phyloP scores from a whole-genome alignment of 92 coral and sea anemone species.

The Porites cylindrica region DNA sequence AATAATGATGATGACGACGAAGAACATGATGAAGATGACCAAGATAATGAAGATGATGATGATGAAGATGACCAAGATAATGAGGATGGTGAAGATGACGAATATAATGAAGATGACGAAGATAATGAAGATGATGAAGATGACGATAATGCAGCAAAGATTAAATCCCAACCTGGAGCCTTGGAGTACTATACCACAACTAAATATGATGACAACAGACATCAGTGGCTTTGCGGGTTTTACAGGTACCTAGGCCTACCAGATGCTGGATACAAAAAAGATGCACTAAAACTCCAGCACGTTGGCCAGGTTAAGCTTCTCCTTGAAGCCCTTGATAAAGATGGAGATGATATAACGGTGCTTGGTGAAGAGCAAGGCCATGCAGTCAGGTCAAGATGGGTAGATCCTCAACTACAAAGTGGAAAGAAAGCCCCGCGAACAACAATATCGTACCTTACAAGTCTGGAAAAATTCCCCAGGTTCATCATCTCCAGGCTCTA shows the following conservation, averaged over 20 bases:
- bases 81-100: not conserved
- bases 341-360: not conserved
- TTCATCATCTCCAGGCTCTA: not conserved
- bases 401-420: not conserved
- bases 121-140: not conserved
- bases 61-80: not conserved
- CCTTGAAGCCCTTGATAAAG: not conserved
- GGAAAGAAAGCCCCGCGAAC: not conserved
- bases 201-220: not conserved
- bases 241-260: not conserved
- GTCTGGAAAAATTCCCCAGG: not conserved
- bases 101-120: not conserved
- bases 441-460: not conserved
- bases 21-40: no score
- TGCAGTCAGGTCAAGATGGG: not conserved
- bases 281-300: not conserved
- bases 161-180: no score
- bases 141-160: no score
- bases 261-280: constrained; percentile 5
- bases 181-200: not conserved
- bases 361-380: not conserved
- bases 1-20: not conserved
- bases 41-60: no score
- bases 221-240: not conserved
- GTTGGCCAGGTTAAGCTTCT: not conserved